These are phyloP conservation scores for Aporrectodea caliginosa DNA, from an alignment of 1,140 invertebrate genomes.

Conservation along the genomic window DNA sequence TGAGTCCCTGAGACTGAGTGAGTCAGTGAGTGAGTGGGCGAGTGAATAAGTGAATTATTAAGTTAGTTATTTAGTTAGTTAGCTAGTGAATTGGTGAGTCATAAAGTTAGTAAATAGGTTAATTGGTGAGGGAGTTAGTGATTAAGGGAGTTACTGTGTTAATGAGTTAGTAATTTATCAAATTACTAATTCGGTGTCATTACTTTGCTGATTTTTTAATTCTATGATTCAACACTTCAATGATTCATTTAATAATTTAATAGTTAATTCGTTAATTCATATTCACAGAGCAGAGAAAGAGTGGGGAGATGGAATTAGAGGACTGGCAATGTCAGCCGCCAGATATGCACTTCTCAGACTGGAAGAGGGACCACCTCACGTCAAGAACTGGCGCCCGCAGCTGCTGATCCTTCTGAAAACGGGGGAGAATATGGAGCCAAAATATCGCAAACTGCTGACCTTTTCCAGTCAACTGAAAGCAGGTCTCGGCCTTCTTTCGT, in stretches of 20 bases:
- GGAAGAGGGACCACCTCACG: slow-evolving; percentile 94
- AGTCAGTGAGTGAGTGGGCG: not conserved
- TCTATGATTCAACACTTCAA: too few relatives aligned
- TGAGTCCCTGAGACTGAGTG: too few relatives aligned
- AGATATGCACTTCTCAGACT: slow-evolving; percentile 86
- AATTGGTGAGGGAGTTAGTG: too few relatives aligned
- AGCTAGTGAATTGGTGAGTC: too few relatives aligned
- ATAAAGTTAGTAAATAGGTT: too few relatives aligned
- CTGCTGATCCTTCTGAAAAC: slow-evolving; percentile 72
- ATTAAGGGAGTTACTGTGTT: too few relatives aligned
- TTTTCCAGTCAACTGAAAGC: slow-evolving; percentile 97
- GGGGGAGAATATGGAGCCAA: slow-evolving; percentile 45
- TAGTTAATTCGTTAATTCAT: too few relatives aligned
- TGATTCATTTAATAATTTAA: too few relatives aligned
- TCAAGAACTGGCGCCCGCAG: slow-evolving; percentile 97
- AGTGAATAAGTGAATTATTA: not conserved
- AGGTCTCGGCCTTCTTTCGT: too few relatives aligned
- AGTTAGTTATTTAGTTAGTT: not conserved
- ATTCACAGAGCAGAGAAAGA: slow-evolving; percentile 88
- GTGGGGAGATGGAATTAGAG: slow-evolving; percentile 98
- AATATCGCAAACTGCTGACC: slow-evolving; percentile 77
- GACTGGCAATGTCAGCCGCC: slow-evolving; percentile 92
- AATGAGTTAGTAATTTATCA: too few relatives aligned
- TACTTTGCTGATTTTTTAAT: too few relatives aligned
- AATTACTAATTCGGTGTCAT: too few relatives aligned